Conservation (phyloP, 2,888 invertebrate species). For the Agelastica alni region DNA sequence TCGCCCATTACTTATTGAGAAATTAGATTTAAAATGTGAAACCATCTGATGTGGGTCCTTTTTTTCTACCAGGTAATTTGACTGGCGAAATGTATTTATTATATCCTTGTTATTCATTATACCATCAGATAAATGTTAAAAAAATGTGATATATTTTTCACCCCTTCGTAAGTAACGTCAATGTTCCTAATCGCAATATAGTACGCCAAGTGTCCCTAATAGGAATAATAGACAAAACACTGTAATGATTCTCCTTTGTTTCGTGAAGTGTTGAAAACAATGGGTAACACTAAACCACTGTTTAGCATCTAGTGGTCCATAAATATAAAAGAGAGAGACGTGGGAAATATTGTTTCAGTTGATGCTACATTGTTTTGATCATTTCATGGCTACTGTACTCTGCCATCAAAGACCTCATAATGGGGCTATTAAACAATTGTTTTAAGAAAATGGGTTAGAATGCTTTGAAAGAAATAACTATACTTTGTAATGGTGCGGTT, state of each 20-base stretch:
- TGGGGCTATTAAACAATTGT: conserved; percentile 26
- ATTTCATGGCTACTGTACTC: conserved; percentile 39
- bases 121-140: too few relatives aligned
- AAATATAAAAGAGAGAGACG: conserved; percentile 46
- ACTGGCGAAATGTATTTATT: too few relatives aligned
- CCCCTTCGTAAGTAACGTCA: conserved; percentile 1
- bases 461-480: conserved; percentile 1
- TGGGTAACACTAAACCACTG: conserved; percentile 57
- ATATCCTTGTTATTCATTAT: too few relatives aligned
- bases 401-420: conserved; percentile 9
- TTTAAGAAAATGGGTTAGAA: conserved; percentile 14
- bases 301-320: conserved; percentile 48
- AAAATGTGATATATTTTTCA: too few relatives aligned
- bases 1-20: too few relatives aligned
- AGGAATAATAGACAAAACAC: conserved; percentile 39
- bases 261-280: conserved; percentile 56
- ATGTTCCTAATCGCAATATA: conserved; percentile 16
- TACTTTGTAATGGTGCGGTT: conserved; percentile 4
- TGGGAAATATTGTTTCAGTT: conserved; percentile 45
- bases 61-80: too few relatives aligned
- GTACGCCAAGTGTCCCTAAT: conserved; percentile 24
- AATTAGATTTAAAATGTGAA: too few relatives aligned
- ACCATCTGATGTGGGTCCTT: too few relatives aligned
- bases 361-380: conserved; percentile 46
- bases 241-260: conserved; percentile 58